Evolutionary conservation across 2,113 vertebrate genomes (phyloP).

Genomic region (Spilogale gracilis): DNA sequence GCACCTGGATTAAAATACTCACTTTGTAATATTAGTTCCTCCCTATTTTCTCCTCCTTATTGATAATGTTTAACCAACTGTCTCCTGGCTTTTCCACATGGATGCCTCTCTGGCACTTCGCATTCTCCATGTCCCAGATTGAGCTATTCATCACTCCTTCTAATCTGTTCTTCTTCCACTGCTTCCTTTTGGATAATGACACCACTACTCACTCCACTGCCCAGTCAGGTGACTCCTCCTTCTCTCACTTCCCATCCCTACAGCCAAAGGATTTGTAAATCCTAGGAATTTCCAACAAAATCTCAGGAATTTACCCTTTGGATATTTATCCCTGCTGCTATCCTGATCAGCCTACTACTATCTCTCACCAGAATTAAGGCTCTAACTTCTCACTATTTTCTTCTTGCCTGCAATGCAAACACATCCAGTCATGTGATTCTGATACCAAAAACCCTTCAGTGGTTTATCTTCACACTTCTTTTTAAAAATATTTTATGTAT

Average conservation of each 20-base stretch:
- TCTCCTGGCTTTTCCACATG: background rate
- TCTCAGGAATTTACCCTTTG: background rate
- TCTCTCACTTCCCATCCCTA: background rate
- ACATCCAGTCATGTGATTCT: background rate
- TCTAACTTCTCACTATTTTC: background rate
- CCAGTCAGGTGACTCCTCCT: background rate
- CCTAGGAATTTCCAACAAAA: background rate
- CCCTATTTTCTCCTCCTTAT: background rate
- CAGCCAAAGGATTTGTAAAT: background rate
- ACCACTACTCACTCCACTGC: background rate
- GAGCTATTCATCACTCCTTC: background rate
- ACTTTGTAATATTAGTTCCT: background rate
- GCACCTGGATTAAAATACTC: background rate
- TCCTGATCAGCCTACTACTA: background rate
- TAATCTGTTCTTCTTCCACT: background rate
- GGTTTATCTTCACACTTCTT: background rate
- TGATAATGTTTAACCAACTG: background rate
- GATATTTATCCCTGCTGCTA: background rate
- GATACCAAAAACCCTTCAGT: background rate
- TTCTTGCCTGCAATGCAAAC: background rate
- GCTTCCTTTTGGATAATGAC: background rate
- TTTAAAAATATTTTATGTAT: too few species aligned
- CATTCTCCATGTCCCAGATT: background rate
- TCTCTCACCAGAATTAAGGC: background rate
- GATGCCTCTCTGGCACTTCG: background rate